These are phyloP conservation scores for Macrobrachium rosenbergii DNA, from an alignment of 1,140 invertebrate genomes.

Conservation along the genomic window DNA sequence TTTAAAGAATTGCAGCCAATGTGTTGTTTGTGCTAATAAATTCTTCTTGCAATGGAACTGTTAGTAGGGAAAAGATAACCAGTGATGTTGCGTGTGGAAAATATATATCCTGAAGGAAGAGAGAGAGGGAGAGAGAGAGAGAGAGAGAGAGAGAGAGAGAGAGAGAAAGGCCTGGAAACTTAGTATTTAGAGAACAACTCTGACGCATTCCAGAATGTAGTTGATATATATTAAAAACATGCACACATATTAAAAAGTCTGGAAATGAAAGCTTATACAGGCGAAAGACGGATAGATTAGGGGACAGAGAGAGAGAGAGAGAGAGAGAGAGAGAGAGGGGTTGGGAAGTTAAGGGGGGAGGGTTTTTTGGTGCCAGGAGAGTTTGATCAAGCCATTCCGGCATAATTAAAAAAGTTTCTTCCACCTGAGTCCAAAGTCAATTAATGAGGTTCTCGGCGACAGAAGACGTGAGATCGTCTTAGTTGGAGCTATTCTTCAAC, in stretches of 20 bases:
- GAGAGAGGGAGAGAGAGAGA: not conserved
- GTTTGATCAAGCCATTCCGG: constrained; percentile 49
- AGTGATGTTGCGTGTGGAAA: too few species aligned
- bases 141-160: not conserved
- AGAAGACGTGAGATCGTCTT: not conserved
- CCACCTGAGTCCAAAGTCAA: constrained; percentile 52
- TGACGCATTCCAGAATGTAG: not conserved
- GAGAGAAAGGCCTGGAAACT: not conserved
- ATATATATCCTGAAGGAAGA: too few species aligned
- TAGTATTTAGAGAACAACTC: too few species aligned
- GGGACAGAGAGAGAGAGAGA: not conserved
- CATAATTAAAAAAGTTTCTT: constrained; percentile 57
- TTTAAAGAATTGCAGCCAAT: too few species aligned
- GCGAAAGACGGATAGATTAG: not conserved
- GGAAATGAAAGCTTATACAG: not conserved
- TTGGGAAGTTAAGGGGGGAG: not conserved
- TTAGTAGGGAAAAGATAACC: not conserved
- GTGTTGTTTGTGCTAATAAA: too few species aligned
- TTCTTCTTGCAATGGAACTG: not conserved
- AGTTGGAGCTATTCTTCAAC: too few species aligned
- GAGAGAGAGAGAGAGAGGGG: not conserved
- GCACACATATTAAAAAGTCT: too few species aligned
- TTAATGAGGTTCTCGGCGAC: constrained; percentile 49
- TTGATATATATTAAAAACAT: not conserved
- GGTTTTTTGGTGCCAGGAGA: not conserved